Conservation (phyloP, 2,113 vertebrate species). For the Callorhinus ursinus region DNA sequence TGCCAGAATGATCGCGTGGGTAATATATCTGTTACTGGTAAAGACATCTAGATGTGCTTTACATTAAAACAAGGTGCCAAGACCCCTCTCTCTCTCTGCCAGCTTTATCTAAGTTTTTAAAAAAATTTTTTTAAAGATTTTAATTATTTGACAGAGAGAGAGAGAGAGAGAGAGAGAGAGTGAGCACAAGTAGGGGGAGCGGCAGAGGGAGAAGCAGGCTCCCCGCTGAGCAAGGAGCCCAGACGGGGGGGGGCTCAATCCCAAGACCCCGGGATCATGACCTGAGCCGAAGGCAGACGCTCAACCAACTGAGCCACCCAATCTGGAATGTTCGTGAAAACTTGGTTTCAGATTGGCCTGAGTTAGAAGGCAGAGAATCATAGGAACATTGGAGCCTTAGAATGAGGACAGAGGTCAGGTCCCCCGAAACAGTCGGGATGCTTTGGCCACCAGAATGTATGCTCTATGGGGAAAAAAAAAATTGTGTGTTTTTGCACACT, state of each 20-base stretch:
- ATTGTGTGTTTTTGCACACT: neutral
- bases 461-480: neutral
- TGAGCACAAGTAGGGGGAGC: too few relatives aligned
- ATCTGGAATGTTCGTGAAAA: neutral
- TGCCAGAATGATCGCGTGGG: neutral
- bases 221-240: too few relatives aligned
- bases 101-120: neutral
- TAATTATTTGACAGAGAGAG: too few relatives aligned
- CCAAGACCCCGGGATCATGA: too few relatives aligned
- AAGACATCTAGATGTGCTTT: neutral
- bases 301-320: too few relatives aligned
- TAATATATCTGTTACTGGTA: neutral
- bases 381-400: neutral
- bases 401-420: neutral
- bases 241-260: too few relatives aligned
- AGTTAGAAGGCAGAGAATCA: neutral
- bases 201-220: too few relatives aligned
- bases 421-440: neutral
- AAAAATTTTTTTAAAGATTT: too few relatives aligned
- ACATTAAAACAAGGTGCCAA: neutral
- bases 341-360: neutral
- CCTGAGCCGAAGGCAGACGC: too few relatives aligned
- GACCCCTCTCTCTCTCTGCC: neutral
- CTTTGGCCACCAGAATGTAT: neutral
- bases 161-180: too few relatives aligned